Conservation (phyloP, 1,140 invertebrate genomes). For the Caenorhabditis remanei region DNA sequence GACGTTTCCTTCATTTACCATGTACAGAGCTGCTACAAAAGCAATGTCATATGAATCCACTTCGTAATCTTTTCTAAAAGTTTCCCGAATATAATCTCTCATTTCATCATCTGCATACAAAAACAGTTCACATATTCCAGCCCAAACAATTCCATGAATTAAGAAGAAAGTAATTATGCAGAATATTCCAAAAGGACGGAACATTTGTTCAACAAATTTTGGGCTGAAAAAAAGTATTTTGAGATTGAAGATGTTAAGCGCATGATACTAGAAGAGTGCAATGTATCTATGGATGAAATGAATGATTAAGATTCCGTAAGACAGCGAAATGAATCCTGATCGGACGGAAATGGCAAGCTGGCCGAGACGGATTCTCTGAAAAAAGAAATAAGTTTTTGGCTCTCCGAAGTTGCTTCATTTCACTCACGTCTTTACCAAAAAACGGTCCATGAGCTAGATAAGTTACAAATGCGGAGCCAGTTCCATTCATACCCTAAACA, state of each 20-base stretch:
- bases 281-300: conserved; percentile 2
- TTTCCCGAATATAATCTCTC: neutral
- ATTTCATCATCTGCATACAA: neutral
- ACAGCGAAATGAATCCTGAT: neutral
- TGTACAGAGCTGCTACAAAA: neutral
- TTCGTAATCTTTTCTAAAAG: neutral
- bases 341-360: neutral
- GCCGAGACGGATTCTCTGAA: neutral
- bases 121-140: neutral
- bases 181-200: neutral
- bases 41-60: conserved; percentile 13
- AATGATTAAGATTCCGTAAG: neutral
- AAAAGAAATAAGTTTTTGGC: neutral
- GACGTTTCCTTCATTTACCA: conserved; percentile 11
- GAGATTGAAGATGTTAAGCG: neutral
- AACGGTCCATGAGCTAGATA: neutral
- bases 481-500: neutral
- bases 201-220: neutral
- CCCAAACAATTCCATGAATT: neutral
- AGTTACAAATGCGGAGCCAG: neutral
- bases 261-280: neutral
- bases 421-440: neutral
- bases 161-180: neutral
- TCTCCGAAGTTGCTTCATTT: no score
- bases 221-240: neutral